phyloP scores from a whole-genome alignment of 2,888 invertebrate genomes.

The Nephrotoma flavescens region DNA sequence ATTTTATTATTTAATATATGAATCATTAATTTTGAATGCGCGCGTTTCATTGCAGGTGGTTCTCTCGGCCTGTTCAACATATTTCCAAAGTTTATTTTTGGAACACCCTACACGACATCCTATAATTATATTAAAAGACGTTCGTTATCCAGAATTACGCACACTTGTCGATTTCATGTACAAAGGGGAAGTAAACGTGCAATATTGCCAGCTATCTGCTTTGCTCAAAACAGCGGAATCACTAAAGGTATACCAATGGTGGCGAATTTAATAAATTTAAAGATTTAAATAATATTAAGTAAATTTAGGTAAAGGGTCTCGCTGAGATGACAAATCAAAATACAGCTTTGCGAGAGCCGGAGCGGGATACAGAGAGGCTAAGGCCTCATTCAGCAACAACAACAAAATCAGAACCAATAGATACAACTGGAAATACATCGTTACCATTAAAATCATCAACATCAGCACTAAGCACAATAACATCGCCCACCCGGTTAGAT shows the following conservation, averaged over 20 bases:
- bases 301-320: constrained; percentile 58
- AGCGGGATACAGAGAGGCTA: constrained; percentile 35
- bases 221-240: constrained; percentile 85
- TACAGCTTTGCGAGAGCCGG: constrained; percentile 36
- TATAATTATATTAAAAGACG: constrained; percentile 90
- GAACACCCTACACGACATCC: constrained; percentile 87
- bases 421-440: constrained; percentile 17
- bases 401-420: constrained; percentile 15
- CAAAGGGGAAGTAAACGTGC: constrained; percentile 90
- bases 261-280: not conserved
- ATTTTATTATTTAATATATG: not conserved
- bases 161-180: constrained; percentile 94
- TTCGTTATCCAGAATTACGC: constrained; percentile 75
- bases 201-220: constrained; percentile 82
- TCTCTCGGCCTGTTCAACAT: constrained; percentile 88
- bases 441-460: constrained; percentile 16
- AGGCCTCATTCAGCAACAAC: constrained; percentile 25
- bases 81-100: constrained; percentile 85
- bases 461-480: constrained; percentile 8
- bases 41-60: constrained; percentile 47
- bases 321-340: constrained; percentile 84
- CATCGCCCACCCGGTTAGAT: constrained; percentile 7
- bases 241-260: constrained; percentile 48
- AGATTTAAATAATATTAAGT: not conserved
- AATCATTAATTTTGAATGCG: not conserved